Base-by-base conservation (phyloP, 2,113 vertebrate genomes). In the Argyrosomus japonicus region DNA sequence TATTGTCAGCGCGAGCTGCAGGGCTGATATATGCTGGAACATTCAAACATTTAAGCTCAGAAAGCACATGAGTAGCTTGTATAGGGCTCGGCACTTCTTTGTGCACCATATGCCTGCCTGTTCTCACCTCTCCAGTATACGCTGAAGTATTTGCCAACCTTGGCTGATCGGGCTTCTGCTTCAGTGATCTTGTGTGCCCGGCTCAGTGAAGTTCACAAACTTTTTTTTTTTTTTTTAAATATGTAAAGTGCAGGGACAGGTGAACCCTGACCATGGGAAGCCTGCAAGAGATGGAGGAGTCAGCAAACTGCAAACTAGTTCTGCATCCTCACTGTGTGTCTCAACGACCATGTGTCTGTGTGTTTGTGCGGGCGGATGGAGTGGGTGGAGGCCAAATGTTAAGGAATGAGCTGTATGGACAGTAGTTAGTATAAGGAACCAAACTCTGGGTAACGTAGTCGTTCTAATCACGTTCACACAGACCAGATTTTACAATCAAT, bases 371-470 rank as follows among this genome's bases (percentile, higher is more conserved):
- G 85, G 89, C 17, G 76, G 71, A 50, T 43, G 36, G 77, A 68
- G 90, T 88, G 75, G 88, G 88, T 51, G 75, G 60, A 86, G 79
- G 81, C 70, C 90, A 87, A 87, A 85, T 85, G 88, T 87, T 86
- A 82, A 68, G 50, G 13, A 88, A 72, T 67, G 56, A 68, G 63
- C 63, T 73, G 74, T 78, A 81, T 77, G 75, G 75, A 78, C 65
- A 69, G 27, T 71, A 65, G 69, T 81, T 65, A 7, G 23, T 47
- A 18, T 61, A 48, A 54, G 70, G 43, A 83, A 70, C 27, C 54
- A 61, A 75, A 82, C 72, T 82, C 56, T 76, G 32, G 5, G 56
- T 53, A 50, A 40, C 18, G 69, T 75, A 63, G 61, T 73, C 75
- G 61, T 76, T 76, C 6, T 56, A 72, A 85, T 87, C 7, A 60